Evolutionary conservation across 1,140 invertebrate species (phyloP).

Genomic region (Drosophila varians): DNA sequence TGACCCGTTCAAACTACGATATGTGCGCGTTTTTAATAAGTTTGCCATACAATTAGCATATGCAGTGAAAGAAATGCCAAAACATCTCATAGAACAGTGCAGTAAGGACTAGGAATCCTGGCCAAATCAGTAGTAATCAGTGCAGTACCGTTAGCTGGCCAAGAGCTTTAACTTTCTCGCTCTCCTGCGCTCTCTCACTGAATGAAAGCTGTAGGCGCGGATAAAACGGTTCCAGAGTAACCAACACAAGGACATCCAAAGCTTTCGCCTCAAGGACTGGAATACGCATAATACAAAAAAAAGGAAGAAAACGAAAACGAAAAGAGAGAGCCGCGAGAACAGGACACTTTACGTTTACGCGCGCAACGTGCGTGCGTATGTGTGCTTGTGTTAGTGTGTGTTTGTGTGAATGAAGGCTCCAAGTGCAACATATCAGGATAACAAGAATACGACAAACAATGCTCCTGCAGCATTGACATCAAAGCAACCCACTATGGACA

Average conservation of each 20-base stretch:
- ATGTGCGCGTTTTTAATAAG: constrained; percentile 51
- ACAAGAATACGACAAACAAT: constrained; percentile 35
- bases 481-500: constrained; percentile 48
- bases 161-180: constrained; percentile 39
- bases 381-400: constrained; percentile 32
- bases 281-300: constrained; percentile 48
- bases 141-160: constrained; percentile 34
- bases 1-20: constrained; percentile 38
- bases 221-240: constrained; percentile 65
- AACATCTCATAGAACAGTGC: constrained; percentile 43
- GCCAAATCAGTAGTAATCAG: constrained; percentile 36
- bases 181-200: constrained; percentile 12
- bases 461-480: constrained; percentile 58
- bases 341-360: constrained; percentile 75
- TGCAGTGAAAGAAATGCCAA: constrained; percentile 66
- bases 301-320: constrained; percentile 4
- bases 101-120: constrained; percentile 47
- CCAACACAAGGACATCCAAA: constrained; percentile 73
- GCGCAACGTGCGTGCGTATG: constrained; percentile 65
- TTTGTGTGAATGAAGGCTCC: constrained; percentile 69
- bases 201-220: constrained; percentile 68
- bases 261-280: constrained; percentile 72
- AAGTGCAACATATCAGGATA: constrained; percentile 74
- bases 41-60: constrained; percentile 59
- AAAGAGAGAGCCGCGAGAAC: constrained; percentile 16